Evolutionary conservation across 2,888 invertebrate genomes (phyloP), one percentile per base, ranked within the genome.

Genomic region (Laspeyria flexula): DNA sequence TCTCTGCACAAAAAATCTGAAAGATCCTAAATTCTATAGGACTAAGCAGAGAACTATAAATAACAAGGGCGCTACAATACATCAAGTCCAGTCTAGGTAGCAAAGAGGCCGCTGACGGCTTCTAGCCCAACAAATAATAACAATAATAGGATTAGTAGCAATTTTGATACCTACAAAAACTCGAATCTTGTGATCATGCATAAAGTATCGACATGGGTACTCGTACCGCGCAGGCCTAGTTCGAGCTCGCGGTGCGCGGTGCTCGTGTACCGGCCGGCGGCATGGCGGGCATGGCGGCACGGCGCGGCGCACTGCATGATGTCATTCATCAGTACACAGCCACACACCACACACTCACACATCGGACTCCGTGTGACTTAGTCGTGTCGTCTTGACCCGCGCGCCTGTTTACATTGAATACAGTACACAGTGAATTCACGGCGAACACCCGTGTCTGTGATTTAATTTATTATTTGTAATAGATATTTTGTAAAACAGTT

Each of bases 341-440:
- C 85, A 46, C 45, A 50, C 30, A 30, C 3, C 21, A 83, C 87
- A 88, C 90, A 90, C 86, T 83, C 86, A 88, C 87, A 90, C 86
- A 87, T 80, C 59, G 69, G 81, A 78, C 80, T 69, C 73, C 80
- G 79, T 79, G 80, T 76, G 79, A 77, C 67, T 76, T 73, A 80
- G 76, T 70, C 72, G 77, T 67, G 60, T 65, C 70, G 71, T 71
- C 70, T 65, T 71, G 68, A 75, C 76, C 78, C 81, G 79, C 76
- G 77, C 69, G 74, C 73, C 85, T 90, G 90, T 90, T 90, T 90
- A 90, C 89, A 87, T 87, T 86, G 23, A 25, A 23, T 27, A 25
- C 79, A 77, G 71, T 73, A 82, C 81, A 83, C 81, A 81, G 88
- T 89, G 86, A 88, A 86, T 86, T 73, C 86, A 86, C 86, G 81